Evolutionary conservation across 2,797 vertebrate genomes (phyloP).

Genomic region (Masticophis lateralis): DNA sequence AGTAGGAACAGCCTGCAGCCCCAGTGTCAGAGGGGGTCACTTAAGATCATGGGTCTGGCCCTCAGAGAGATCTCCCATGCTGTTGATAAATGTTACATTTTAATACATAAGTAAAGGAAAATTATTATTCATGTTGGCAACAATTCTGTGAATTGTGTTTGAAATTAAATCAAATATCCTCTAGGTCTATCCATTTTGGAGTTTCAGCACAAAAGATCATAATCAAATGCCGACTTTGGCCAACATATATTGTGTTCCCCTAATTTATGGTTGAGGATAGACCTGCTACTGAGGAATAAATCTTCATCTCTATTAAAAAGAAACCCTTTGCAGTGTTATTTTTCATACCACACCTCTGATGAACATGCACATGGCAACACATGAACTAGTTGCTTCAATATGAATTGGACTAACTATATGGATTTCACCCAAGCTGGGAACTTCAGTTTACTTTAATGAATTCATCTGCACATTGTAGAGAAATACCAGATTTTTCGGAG

Average conservation of each 20-base stretch:
- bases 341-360: background rate
- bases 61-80: background rate
- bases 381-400: background rate
- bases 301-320: background rate
- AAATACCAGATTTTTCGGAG: background rate
- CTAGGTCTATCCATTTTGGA: background rate
- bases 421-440: background rate
- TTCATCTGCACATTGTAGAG: background rate
- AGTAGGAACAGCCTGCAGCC: background rate
- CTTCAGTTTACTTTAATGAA: background rate
- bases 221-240: background rate
- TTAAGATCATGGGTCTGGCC: background rate
- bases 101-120: background rate
- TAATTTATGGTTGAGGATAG: background rate
- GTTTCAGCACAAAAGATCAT: background rate
- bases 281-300: background rate
- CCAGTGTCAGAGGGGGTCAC: background rate
- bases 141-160: background rate
- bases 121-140: background rate
- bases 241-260: background rate
- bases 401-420: background rate
- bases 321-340: background rate
- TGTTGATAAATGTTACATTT: background rate
- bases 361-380: background rate
- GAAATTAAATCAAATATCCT: background rate